These are phyloP conservation scores for Diaprepes abbreviatus DNA, from an alignment of 2,888 invertebrate genomes.

Conservation along the genomic window DNA sequence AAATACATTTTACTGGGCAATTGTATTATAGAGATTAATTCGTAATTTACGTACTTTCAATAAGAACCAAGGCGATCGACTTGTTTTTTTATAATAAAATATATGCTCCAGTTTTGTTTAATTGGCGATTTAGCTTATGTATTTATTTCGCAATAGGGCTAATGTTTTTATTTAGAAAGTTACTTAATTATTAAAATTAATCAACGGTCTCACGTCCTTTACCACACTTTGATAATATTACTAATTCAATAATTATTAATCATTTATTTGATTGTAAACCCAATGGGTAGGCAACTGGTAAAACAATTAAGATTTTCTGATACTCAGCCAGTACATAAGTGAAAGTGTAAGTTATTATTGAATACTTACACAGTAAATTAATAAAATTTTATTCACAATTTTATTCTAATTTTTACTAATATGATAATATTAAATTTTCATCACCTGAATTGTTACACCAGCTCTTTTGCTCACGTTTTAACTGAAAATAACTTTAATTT, in stretches of 20 bases:
- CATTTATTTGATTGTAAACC: background rate
- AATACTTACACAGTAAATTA: slow-evolving; percentile 4
- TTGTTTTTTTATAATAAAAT: slow-evolving; percentile 30
- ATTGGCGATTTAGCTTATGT: slow-evolving; percentile 14
- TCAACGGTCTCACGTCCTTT: background rate
- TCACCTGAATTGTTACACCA: too few species aligned
- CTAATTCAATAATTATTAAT: background rate
- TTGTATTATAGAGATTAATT: slow-evolving; percentile 14
- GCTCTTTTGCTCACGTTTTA: too few species aligned
- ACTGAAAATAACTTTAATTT: too few species aligned
- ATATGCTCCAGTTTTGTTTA: slow-evolving; percentile 22
- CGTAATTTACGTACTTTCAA: slow-evolving; percentile 51
- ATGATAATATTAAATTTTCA: too few species aligned
- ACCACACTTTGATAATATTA: background rate
- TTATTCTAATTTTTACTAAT: too few species aligned
- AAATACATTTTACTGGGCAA: slow-evolving; percentile 16
- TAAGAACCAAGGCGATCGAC: slow-evolving; percentile 54
- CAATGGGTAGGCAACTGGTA: slow-evolving; percentile 17
- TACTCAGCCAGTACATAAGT: background rate
- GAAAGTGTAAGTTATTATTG: slow-evolving; percentile 12
- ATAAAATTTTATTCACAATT: slow-evolving; percentile 17
- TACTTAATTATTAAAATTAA: slow-evolving; percentile 24
- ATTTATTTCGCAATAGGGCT: slow-evolving; percentile 21
- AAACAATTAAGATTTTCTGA: background rate
- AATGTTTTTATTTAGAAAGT: slow-evolving; percentile 20